These are phyloP conservation scores for Drosophila affinis DNA, from an alignment of 2,888 invertebrate genomes.

Conservation along the genomic window DNA sequence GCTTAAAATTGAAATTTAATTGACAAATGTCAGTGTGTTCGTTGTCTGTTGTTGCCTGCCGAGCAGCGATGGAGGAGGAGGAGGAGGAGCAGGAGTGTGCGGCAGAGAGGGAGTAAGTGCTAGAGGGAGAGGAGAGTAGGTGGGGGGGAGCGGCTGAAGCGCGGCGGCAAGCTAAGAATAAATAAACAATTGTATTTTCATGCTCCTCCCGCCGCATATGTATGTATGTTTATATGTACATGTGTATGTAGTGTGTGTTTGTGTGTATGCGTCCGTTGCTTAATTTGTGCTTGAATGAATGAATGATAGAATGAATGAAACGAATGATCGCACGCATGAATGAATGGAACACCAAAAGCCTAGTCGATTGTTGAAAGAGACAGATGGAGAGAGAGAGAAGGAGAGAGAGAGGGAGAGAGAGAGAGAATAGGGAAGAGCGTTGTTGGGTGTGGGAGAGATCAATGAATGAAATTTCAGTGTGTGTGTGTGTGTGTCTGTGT, in stretches of 20 bases:
- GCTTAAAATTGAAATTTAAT: slow-evolving; percentile 63
- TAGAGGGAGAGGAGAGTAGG: too few relatives aligned
- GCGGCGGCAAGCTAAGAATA: slow-evolving; percentile 64
- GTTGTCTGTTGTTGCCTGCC: too few relatives aligned
- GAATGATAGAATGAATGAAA: slow-evolving; percentile 48
- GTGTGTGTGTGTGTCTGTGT: slow-evolving; percentile 13
- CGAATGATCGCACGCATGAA: slow-evolving; percentile 71
- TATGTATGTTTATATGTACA: not conserved
- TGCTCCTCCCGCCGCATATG: not conserved
- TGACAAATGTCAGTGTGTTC: slow-evolving; percentile 49
- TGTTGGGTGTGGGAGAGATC: slow-evolving; percentile 32
- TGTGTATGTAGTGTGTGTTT: not conserved
- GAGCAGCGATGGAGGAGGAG: not conserved
- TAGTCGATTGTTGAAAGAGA: slow-evolving; percentile 23
- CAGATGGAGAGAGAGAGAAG: not conserved
- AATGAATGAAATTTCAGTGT: slow-evolving; percentile 27
- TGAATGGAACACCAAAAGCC: slow-evolving; percentile 57
- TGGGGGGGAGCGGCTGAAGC: slow-evolving; percentile 35
- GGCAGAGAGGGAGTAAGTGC: not conserved
- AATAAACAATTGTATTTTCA: slow-evolving; percentile 56
- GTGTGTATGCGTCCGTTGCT: slow-evolving; percentile 33
- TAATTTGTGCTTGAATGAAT: slow-evolving; percentile 67
- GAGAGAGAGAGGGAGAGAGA: not conserved
- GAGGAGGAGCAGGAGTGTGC: slow-evolving; percentile 15
- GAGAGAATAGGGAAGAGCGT: not conserved